Evolutionary conservation across 2,113 vertebrate species (phyloP).

Genomic region (Phaethon lepturus): DNA sequence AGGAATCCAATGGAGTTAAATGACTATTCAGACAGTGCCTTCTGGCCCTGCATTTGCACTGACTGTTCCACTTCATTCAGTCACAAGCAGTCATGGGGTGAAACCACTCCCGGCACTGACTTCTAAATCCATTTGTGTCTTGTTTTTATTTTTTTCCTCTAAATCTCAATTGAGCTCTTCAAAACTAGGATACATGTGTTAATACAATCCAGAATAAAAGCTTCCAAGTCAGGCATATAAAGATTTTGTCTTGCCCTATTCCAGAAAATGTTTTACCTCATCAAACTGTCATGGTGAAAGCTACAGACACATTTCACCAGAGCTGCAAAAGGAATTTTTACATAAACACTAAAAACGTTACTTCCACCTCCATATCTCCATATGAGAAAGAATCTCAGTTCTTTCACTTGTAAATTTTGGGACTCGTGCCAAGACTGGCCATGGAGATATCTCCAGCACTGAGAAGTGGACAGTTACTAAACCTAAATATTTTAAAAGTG

Average conservation of each 20-base stretch:
- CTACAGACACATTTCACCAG: not conserved
- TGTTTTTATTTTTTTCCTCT: not conserved
- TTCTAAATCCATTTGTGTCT: not conserved
- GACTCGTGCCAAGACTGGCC: not conserved
- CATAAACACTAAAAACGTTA: not conserved
- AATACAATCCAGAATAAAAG: not conserved
- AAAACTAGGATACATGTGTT: not conserved
- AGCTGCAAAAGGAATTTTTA: not conserved
- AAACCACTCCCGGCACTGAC: not conserved
- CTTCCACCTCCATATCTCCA: not conserved
- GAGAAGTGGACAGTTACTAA: not conserved
- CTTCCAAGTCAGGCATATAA: not conserved
- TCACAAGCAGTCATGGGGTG: not conserved
- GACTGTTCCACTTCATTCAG: not conserved
- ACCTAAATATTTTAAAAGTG: not conserved
- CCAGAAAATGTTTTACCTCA: not conserved
- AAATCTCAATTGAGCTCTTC: not conserved
- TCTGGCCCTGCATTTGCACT: not conserved
- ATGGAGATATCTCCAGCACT: not conserved
- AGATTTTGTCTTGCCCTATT: not conserved
- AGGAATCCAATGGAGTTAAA: not conserved
- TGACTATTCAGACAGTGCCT: not conserved
- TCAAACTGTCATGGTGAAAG: not conserved
- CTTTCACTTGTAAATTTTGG: not conserved
- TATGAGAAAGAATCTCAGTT: not conserved